phyloP scores from a whole-genome alignment of 2,113 vertebrate species.

The Albula goreensis region DNA sequence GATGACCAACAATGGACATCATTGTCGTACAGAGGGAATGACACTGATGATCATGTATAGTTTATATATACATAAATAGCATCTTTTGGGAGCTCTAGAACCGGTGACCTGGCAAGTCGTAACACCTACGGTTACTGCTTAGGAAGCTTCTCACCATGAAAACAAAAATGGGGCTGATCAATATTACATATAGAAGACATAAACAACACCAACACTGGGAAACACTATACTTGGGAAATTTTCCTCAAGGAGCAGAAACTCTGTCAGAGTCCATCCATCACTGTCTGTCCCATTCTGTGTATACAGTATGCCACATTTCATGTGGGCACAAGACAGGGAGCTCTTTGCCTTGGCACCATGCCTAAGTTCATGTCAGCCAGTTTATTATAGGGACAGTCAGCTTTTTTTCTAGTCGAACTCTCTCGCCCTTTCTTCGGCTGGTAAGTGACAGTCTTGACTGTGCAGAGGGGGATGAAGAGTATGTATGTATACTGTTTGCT shows the following conservation, averaged over 20 bases:
- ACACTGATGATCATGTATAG: too few species aligned
- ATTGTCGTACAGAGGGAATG: too few species aligned
- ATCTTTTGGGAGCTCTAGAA: constrained; percentile 1
- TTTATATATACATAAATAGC: background rate
- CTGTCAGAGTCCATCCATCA: constrained; percentile 46
- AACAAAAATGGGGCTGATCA: constrained; percentile 58
- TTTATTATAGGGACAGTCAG: background rate
- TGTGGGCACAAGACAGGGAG: constrained; percentile 29
- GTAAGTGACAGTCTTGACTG: background rate
- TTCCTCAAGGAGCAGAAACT: constrained; percentile 1
- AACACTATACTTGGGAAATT: constrained; percentile 37
- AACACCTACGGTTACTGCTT: constrained; percentile 60
- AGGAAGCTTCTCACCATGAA: constrained; percentile 59
- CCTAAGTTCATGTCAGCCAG: background rate
- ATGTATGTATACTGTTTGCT: background rate
- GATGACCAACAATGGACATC: too few species aligned
- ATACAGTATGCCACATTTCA: constrained; percentile 13
- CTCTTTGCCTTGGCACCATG: background rate
- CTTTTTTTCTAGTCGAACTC: background rate
- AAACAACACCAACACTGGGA: constrained; percentile 51
- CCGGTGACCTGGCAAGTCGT: constrained; percentile 35
- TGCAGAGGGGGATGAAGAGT: background rate
- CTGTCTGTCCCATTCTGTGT: constrained; percentile 14
- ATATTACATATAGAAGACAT: constrained; percentile 66
- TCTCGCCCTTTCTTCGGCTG: background rate